These are phyloP conservation scores for Kobus ellipsiprymnus DNA, from an alignment of 2,113 vertebrate genomes.

Conservation along the genomic window DNA sequence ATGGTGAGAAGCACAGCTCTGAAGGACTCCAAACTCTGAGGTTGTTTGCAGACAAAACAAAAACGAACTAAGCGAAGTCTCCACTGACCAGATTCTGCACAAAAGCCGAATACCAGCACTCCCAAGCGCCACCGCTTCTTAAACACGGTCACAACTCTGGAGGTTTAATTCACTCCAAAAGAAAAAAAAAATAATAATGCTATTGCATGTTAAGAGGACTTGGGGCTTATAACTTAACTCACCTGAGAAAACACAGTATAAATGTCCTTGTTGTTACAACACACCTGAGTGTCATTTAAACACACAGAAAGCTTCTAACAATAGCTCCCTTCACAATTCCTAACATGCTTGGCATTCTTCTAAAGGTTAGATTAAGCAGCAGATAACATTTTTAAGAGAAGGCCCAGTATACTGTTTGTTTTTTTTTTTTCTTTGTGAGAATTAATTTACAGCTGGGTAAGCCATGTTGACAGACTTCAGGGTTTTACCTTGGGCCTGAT, in stretches of 20 bases:
- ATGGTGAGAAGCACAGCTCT: not conserved
- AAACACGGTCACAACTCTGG: not conserved
- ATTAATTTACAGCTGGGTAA: conserved; percentile 77
- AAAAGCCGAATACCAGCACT: not conserved
- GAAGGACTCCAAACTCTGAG: not conserved
- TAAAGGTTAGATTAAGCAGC: conserved; percentile 81
- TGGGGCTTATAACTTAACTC: conserved; percentile 59
- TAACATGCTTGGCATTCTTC: conserved; percentile 82
- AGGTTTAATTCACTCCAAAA: not conserved
- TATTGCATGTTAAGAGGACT: not conserved
- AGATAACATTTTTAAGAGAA: conserved; percentile 79
- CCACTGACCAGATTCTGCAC: not conserved
- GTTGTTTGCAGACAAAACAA: conserved; percentile 27
- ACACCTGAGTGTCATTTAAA: conserved; percentile 74
- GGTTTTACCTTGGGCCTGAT: conserved; percentile 73
- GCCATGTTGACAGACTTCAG: conserved; percentile 77
- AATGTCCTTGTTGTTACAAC: conserved; percentile 62
- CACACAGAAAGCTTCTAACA: conserved; percentile 72
- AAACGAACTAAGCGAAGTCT: not conserved
- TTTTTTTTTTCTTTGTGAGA: conserved; percentile 57
- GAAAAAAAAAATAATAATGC: not conserved
- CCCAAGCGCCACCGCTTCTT: not conserved
- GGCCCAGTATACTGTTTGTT: conserved; percentile 21
- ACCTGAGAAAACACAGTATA: conserved; percentile 76
- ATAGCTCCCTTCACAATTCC: conserved; percentile 79